Evolutionary conservation across 2,113 vertebrate genomes (phyloP), one percentile per base, ranked within the genome.

Genomic region (Etheostoma cragini): DNA sequence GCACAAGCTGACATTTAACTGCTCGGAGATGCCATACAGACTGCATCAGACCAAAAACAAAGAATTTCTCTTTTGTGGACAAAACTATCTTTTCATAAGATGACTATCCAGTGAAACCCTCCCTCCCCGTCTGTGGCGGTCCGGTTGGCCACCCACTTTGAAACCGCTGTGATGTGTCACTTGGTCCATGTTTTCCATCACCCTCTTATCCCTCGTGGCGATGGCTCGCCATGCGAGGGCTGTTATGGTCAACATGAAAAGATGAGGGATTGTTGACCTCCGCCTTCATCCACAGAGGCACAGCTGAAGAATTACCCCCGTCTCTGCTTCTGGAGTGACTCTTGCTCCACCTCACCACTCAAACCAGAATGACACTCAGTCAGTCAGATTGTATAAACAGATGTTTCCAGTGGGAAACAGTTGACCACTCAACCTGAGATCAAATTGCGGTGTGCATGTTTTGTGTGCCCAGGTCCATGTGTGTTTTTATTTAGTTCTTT

Each of bases 71-170:
- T 69, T 67, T 35, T 72, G 78, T 26, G 65, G 57, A 72, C 61
- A 77, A 13, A 87, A 53, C 65, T 49, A 60, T 74, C 81, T 65
- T 70, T 72, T 62, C 79, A 50, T 72, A n/a, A 68, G 66, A 83
- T 76, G 66, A 19, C 52, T 79, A 56, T 79, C 79, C 85, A 58
- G 54, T 15, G 61, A 46, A 70, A 26, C 61, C 70, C 45, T 42
- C 38, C 38, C 38, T 57, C 33, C n/a, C 62, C 8, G 35, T 72
- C 62, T 69, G 56, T 26, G 63, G 53, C 24, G 13, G 54, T 35
- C 69, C n/a, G 14, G 49, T 16, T 3, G 88, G 75, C 90, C 93
- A 87, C 93, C 90, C 89, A 90, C 90, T 75, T 73, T 47, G 85
- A 86, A 47, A 30, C 76, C 74, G 8, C 69, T 78, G 72, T 26